Base-by-base conservation (phyloP, 2,888 invertebrate genomes). In the Lochmaea crataegi region DNA sequence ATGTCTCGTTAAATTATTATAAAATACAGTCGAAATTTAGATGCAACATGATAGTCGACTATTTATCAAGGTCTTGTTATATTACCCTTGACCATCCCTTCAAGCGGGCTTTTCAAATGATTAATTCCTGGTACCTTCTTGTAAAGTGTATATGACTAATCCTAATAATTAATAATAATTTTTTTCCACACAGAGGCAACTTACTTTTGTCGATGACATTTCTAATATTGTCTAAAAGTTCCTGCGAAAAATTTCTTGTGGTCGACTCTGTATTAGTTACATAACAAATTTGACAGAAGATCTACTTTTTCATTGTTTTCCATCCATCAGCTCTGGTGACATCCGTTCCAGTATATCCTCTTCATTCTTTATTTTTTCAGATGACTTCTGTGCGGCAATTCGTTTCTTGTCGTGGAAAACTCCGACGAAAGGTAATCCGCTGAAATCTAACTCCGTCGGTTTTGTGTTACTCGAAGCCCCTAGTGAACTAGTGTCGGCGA, bases 361-460 rank as follows among this genome's bases (percentile, higher is more conserved):
- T 18, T 18, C 18, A 18, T 63, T 51, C 60, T 61, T 32, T 60
- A 68, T 68, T 60, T 68, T 67, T 61, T 32, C 38, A 60, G 16
- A 51, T 42, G 42, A 11, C 18, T 32, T 18, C 60, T 38, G 60
- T 38, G 45, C 18, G 48, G 68, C 60, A 68, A 68, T 68, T 60
- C 68, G 45, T 68, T 68, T 51, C 60, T 68, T 61, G 68, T 61
- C 58, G 26, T 42, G 11, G 18, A 58, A 58, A 67, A 67, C 58
- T 67, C 42, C 22, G 60, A 68, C n/a, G n/a, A n/a, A 61, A 68
- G 68, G 68, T 68, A 68, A 68, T 68, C 60, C 68, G 45, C n/a
- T 38, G 60, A 68, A 68, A 68, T 68, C 68, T 68, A 60, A 38
- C 60, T 60, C 51, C 16, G 60, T 18, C 68, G 60, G 60, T 51